Base-by-base conservation (phyloP, 2,888 invertebrate species). In the Agrotis exclamationis region DNA sequence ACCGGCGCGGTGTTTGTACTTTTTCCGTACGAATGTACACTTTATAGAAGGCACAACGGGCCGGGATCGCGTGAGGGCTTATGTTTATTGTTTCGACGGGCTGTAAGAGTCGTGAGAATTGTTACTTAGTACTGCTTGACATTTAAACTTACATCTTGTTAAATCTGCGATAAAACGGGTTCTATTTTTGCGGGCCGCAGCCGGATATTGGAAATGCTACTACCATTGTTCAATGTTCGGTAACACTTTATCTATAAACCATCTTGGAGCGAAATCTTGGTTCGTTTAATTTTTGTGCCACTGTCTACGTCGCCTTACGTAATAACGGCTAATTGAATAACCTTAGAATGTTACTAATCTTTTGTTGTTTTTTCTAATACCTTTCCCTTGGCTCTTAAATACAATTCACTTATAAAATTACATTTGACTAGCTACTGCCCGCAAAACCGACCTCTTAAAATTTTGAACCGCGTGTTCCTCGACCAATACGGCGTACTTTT, bases 21-120 rank as follows among this genome's bases (percentile, higher is more conserved):
- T 90, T 92, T 92, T 90, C 89, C 88, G 89, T 92, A 84, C 85
- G 82, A 89, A 87, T 87, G 88, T 91, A 91, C 91, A 39, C 39
- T 39, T 39, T 39, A 39, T 39, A 39, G 39, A 39, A 39, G 39
- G 39, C 39, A 11, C 39, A 87, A 82, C 70, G 80, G 39, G 67
- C 79, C 77, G 74, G 78, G 87, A 88, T 89, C 89, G 88, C 88
- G 84, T 83, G 87, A 88, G 89, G 90, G 89, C 87, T 89, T 64
- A 57, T 33, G 85, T 88, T 87, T 87, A 88, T 91, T 92, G 90
- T 92, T 92, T 89, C 87, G 74, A 70, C 86, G 85, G 92, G 92
- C 80, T 88, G 86, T 83, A 91, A 95, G 95, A 91, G 92, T 87
- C 95, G 96, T 96, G 96, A 93, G 96, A 96, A 94, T 89, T 82